Conservation (phyloP, 2,888 invertebrate genomes). For the Agonopterix arenella region DNA sequence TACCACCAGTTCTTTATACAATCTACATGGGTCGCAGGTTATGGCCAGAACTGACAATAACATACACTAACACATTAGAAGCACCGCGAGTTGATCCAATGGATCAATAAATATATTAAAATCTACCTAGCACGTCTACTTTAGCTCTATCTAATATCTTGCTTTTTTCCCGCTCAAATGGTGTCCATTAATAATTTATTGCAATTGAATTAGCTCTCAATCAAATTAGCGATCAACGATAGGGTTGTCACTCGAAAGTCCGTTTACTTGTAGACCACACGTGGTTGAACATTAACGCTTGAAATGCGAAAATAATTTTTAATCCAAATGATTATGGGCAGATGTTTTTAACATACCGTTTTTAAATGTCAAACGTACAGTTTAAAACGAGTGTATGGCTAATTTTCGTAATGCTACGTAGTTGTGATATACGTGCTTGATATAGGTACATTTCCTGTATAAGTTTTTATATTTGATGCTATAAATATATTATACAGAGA, state of each 20-base stretch:
- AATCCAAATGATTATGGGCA: slow-evolving; percentile 27
- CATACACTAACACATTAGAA: too few species aligned
- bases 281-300: slow-evolving; percentile 13
- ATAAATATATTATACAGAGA: too few species aligned
- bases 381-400: slow-evolving; percentile 18
- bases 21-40: too few species aligned
- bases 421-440: slow-evolving; percentile 7
- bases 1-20: too few species aligned
- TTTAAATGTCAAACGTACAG: slow-evolving; percentile 32
- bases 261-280: slow-evolving; percentile 29
- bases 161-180: too few species aligned
- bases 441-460: neutral
- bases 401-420: slow-evolving; percentile 18
- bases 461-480: too few species aligned
- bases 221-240: slow-evolving; percentile 3
- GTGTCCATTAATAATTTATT: neutral
- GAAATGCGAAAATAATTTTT: slow-evolving; percentile 26
- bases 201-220: slow-evolving; percentile 1
- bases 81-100: too few species aligned
- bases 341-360: slow-evolving; percentile 23
- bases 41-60: too few species aligned
- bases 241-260: slow-evolving; percentile 7
- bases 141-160: too few species aligned
- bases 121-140: too few species aligned
- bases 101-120: too few species aligned